phyloP scores from a whole-genome alignment of 2,113 vertebrate species.

The Mionectes macconnelli region DNA sequence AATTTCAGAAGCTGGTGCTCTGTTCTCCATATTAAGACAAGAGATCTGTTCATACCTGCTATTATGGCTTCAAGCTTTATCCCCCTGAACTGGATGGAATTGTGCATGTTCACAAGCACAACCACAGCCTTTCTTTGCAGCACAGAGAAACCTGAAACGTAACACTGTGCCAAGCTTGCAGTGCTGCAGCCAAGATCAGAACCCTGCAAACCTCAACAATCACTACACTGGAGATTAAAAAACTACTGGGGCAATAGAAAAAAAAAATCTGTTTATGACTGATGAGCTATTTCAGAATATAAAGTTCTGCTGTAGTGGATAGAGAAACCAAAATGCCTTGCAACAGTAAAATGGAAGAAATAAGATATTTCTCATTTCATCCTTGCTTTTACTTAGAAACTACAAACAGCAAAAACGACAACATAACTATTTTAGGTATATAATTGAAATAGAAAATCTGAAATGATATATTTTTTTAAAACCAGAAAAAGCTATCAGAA shows the following conservation, averaged over 20 bases:
- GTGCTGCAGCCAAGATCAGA: not conserved
- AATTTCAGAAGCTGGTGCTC: not conserved
- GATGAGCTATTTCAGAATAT: not conserved
- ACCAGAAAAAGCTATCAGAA: not conserved
- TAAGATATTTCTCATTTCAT: not conserved
- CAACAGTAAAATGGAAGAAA: not conserved
- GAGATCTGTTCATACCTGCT: not conserved
- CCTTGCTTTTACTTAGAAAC: not conserved
- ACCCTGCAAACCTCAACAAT: not conserved
- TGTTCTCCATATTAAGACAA: not conserved
- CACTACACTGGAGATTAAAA: not conserved
- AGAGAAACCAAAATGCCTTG: not conserved
- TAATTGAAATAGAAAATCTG: not conserved
- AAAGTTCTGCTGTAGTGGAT: not conserved
- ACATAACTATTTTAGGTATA: not conserved
- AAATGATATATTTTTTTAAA: not conserved
- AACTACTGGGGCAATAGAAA: not conserved
- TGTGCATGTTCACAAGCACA: not conserved
- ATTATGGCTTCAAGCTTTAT: not conserved
- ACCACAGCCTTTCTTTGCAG: not conserved
- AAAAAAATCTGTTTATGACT: not conserved
- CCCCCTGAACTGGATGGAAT: not conserved
- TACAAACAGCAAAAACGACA: not conserved
- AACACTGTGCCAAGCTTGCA: not conserved
- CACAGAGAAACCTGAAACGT: not conserved